Evolutionary conservation across 2,113 vertebrate species (phyloP), one percentile per base, ranked within the genome.

Genomic region (Scortum barcoo): DNA sequence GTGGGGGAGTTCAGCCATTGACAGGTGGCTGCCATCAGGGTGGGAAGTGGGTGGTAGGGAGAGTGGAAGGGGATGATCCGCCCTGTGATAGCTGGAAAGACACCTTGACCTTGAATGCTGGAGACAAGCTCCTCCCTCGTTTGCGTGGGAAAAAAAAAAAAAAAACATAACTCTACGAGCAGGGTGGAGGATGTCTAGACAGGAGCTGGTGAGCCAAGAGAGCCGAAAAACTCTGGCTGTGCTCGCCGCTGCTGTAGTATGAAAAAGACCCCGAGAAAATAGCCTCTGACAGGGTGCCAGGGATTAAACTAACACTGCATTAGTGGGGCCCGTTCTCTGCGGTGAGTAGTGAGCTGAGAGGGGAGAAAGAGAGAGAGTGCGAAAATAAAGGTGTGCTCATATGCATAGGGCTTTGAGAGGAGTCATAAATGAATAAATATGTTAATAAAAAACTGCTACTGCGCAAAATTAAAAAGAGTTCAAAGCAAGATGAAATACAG

Each of bases 371-470:
- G 53, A 20, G 33, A 73, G 61, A 74, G 74, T 36, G 67, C 56
- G 72, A 76, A 57, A 81, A 78, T 76, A 83, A 91, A 92, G 92
- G 93, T 91, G 86, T 72, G 80, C 80, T 81, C 74, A 60, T 69
- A 89, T 83, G 89, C 83, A 91, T 87, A 91, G 75, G 67, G 65
- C 51, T 86, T 73, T 63, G 69, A 88, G 85, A 88, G 71, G 76
- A 90, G 84, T 89, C 88, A 91, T 93, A 90, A 93, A 93, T 90
- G 88, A 91, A 92, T 93, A 90, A 92, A 95, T 91, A 91, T 90
- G 91, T 85, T 93, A 86, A 93, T 92, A 92, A 92, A 93, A 92
- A 86, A 72, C 63, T 82, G 80, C 87, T 86, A 79, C 83, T 24
- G 81, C 42, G 70, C 86, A 88, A 93, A 93, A 94, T 93, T 92